Percentiles rank a stretch among this genome's conserved stretches.
Evolutionary conservation across 2,888 invertebrate species (phyloP).

Genomic region (Eupithecia subumbrata): DNA sequence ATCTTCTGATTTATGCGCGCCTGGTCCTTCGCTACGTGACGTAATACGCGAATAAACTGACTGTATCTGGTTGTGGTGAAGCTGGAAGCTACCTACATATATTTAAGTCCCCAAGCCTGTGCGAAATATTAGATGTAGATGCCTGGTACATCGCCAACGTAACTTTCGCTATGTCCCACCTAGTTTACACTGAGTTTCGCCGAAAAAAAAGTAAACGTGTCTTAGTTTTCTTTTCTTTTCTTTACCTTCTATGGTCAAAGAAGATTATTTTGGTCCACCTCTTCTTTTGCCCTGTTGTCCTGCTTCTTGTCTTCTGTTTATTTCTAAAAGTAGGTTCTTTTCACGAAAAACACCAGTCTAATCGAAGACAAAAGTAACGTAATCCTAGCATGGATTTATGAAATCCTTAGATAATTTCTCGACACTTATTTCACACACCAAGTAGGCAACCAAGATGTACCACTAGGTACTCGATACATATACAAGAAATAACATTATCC

Average conservation of each 20-base stretch:
- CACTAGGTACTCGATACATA: not conserved
- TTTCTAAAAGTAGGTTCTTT: not conserved
- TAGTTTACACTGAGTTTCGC: no score
- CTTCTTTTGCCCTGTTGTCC: not conserved
- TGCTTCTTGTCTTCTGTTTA: not conserved
- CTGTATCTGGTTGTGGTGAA: no score
- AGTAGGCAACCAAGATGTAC: not conserved
- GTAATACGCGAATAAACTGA: not conserved
- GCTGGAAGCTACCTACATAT: no score
- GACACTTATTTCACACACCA: not conserved
- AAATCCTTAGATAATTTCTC: not conserved
- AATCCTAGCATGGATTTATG: not conserved
- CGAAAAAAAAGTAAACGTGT: no score
- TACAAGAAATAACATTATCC: not conserved
- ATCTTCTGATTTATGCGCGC: constrained; percentile 37
- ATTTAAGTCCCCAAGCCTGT: no score
- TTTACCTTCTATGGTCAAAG: not conserved
- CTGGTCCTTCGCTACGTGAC: constrained; percentile 37
- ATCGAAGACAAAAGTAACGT: not conserved
- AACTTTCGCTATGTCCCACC: not conserved
- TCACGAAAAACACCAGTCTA: not conserved
- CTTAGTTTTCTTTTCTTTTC: no score
- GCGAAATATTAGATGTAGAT: no score
- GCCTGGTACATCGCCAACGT: no score
- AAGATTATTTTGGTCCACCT: not conserved